Evolutionary conservation across 2,888 invertebrate species (phyloP).

Genomic region (Mythimna pallens): DNA sequence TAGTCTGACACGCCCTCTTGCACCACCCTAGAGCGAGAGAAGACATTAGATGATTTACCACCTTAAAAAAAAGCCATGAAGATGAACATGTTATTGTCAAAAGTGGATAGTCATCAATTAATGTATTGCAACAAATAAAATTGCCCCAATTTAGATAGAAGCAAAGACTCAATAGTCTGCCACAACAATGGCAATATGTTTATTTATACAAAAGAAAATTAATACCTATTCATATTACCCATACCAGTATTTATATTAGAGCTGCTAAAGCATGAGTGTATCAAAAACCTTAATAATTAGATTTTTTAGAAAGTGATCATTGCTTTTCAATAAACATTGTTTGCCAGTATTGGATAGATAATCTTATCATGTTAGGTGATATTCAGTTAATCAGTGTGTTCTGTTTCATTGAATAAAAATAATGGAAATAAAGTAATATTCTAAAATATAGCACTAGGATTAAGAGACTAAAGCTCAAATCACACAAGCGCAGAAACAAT

Average conservation of each 20-base stretch:
- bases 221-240: not conserved
- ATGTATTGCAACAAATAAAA: not conserved
- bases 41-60: no score
- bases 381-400: conserved; percentile 7
- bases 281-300: not conserved
- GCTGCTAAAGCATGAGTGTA: not conserved
- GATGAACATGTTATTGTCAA: not conserved
- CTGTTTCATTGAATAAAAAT: not conserved
- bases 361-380: conserved; percentile 15
- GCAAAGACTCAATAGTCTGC: not conserved
- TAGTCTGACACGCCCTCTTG: no score
- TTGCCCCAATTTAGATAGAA: not conserved
- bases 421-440: not conserved
- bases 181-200: conserved; percentile 2
- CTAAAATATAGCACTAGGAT: not conserved
- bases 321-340: not conserved
- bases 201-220: not conserved
- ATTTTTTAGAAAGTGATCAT: not conserved
- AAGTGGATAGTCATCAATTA: not conserved
- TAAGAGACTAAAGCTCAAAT: no score
- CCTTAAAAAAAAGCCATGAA: not conserved
- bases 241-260: not conserved
- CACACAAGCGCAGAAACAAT: no score
- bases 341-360: conserved; percentile 5
- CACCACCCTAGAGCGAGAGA: no score